Evolutionary conservation across 2,797 vertebrate species (phyloP).

Genomic region (Eurystomus glaucurus): DNA sequence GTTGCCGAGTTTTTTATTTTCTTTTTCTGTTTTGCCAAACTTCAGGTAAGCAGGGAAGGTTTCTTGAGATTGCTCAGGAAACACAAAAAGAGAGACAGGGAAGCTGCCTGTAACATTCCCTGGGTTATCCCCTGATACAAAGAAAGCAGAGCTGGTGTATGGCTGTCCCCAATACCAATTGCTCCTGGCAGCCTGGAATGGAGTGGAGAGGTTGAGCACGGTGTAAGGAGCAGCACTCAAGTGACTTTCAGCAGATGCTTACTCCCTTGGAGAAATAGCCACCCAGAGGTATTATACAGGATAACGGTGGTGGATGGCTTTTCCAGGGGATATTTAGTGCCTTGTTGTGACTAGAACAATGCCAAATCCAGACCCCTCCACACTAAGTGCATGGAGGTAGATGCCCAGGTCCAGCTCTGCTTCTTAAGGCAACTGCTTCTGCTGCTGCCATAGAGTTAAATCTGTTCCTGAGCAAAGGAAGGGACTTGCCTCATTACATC

Average conservation of each 20-base stretch:
- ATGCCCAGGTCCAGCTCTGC: not conserved
- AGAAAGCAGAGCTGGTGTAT: not conserved
- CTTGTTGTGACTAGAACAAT: rapidly evolving
- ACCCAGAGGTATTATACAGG: not conserved
- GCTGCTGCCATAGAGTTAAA: not conserved
- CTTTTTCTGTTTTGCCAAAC: not conserved
- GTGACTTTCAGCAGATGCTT: too few species aligned
- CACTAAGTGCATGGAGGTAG: not conserved
- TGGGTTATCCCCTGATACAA: not conserved
- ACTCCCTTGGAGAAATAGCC: not conserved
- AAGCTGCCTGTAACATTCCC: not conserved
- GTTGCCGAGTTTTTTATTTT: not conserved
- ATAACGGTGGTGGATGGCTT: not conserved
- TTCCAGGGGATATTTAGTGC: not conserved
- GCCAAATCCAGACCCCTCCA: not conserved
- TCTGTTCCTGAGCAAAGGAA: not conserved
- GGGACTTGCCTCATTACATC: not conserved
- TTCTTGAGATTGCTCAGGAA: not conserved
- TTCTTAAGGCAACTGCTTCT: not conserved
- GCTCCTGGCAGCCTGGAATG: not conserved
- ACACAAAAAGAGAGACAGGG: not conserved
- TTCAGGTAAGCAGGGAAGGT: not conserved
- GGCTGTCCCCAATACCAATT: not conserved
- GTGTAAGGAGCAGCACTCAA: not conserved
- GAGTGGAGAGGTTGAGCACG: not conserved